A percentile compares a stretch with the other conserved stretches of the same genome.
phyloP scores from a whole-genome alignment of 1,140 invertebrate species.

The Hyles euphorbiae region DNA sequence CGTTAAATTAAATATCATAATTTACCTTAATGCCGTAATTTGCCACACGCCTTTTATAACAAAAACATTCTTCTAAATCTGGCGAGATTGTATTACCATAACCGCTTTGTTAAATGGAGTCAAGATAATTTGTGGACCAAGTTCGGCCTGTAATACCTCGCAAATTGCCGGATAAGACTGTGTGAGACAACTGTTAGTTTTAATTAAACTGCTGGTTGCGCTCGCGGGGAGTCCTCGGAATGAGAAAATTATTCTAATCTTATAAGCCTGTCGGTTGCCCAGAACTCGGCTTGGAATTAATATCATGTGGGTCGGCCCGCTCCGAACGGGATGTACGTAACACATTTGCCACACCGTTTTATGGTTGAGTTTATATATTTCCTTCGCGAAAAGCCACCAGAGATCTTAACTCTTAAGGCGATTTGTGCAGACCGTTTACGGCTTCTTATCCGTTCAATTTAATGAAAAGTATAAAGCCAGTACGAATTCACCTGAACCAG shows the following conservation, averaged over 20 bases:
- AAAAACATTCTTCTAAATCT: slow-evolving; percentile 63
- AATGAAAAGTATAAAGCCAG: slow-evolving; percentile 58
- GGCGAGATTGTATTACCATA: slow-evolving; percentile 68
- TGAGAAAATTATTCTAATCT: slow-evolving; percentile 73
- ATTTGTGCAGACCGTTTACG: slow-evolving; percentile 29
- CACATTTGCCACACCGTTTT: slow-evolving; percentile 25
- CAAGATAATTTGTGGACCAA: slow-evolving; percentile 72
- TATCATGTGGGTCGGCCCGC: slow-evolving; percentile 45
- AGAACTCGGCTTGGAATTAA: slow-evolving; percentile 56
- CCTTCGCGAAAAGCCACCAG: slow-evolving; percentile 10
- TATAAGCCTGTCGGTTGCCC: slow-evolving; percentile 66
- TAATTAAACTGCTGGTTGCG: slow-evolving; percentile 72
- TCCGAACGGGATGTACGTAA: slow-evolving; percentile 21
- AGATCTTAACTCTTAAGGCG: slow-evolving; percentile 23
- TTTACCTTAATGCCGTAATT: slow-evolving; percentile 58
- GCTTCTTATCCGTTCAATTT: slow-evolving; percentile 39
- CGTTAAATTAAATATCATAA: slow-evolving; percentile 55
- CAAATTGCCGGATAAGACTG: slow-evolving; percentile 74
- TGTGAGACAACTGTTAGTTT: slow-evolving; percentile 75
- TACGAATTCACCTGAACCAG: slow-evolving; percentile 45
- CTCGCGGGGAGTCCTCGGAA: slow-evolving; percentile 63
- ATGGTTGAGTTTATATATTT: neutral
- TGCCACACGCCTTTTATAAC: slow-evolving; percentile 42
- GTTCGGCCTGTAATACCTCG: slow-evolving; percentile 71
- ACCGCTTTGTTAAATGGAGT: slow-evolving; percentile 71